Evolutionary conservation across 2,113 vertebrate genomes (phyloP).

Genomic region (Ammodytes marinus): DNA sequence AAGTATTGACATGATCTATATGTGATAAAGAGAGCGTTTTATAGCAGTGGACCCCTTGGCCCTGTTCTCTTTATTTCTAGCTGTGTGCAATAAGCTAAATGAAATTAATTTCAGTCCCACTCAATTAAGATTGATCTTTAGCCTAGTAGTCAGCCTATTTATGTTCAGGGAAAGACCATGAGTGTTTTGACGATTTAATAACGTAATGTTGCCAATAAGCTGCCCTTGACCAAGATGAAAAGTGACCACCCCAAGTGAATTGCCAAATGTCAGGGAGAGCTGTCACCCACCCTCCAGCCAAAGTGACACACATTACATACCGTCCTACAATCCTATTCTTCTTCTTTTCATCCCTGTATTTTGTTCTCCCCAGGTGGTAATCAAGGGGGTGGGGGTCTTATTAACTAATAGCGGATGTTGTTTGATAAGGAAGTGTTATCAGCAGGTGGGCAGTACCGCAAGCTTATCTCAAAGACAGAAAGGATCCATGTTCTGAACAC

Average conservation of each 20-base stretch:
- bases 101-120: slow-evolving; percentile 37
- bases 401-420: slow-evolving; percentile 76
- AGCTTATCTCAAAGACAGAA: slow-evolving; percentile 69
- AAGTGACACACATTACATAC: slow-evolving; percentile 40
- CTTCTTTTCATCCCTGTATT: slow-evolving; percentile 57
- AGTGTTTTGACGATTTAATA: slow-evolving; percentile 68
- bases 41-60: background rate
- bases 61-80: slow-evolving; percentile 31
- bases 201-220: slow-evolving; percentile 62
- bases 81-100: slow-evolving; percentile 63
- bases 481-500: slow-evolving; percentile 42
- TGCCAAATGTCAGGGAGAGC: slow-evolving; percentile 57
- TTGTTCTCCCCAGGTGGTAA: slow-evolving; percentile 54
- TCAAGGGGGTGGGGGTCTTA: slow-evolving; percentile 58
- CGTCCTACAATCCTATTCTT: slow-evolving; percentile 23
- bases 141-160: slow-evolving; percentile 52
- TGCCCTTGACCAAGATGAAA: slow-evolving; percentile 69
- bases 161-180: slow-evolving; percentile 55
- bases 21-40: slow-evolving; percentile 62
- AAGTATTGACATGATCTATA: slow-evolving; percentile 70
- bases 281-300: slow-evolving; percentile 26
- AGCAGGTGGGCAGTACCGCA: slow-evolving; percentile 55
- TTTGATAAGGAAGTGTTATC: slow-evolving; percentile 69
- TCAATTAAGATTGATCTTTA: slow-evolving; percentile 61
- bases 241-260: slow-evolving; percentile 53